Percentiles rank a stretch among this genome's conserved stretches.
These are phyloP conservation scores for Mixornis gularis DNA, from an alignment of 2,113 vertebrate species.

Conservation along the genomic window DNA sequence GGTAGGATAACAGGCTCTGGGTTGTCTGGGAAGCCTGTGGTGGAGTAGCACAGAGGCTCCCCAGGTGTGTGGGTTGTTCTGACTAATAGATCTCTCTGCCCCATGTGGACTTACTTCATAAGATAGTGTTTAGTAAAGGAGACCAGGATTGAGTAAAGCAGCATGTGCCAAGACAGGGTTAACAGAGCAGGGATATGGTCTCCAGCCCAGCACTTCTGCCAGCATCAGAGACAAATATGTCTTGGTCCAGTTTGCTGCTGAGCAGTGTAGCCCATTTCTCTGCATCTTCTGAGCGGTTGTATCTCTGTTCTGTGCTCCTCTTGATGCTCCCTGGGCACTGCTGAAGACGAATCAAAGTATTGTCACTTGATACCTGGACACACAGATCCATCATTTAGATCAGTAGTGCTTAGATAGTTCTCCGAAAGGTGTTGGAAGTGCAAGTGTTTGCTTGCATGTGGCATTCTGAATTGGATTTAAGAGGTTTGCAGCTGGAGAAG, in stretches of 20 bases:
- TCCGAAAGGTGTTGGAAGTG: background rate
- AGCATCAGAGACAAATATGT: background rate
- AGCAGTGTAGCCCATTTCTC: background rate
- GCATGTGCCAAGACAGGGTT: rapidly evolving
- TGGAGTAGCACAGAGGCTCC: background rate
- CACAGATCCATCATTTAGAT: background rate
- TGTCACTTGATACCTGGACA: rapidly evolving
- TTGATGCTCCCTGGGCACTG: background rate
- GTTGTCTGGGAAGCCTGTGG: background rate
- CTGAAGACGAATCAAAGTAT: background rate
- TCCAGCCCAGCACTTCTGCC: background rate
- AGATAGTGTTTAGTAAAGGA: background rate
- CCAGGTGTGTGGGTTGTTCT: background rate
- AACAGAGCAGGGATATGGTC: background rate
- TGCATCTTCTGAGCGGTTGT: background rate
- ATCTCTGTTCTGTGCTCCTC: rapidly evolving
- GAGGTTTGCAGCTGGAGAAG: background rate
- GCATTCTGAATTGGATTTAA: background rate
- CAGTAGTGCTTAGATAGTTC: background rate
- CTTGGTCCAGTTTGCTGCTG: background rate
- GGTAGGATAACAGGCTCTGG: background rate
- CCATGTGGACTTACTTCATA: rapidly evolving
- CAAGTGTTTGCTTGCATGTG: background rate
- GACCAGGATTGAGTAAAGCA: background rate
- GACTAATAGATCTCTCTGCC: background rate